Conservation (phyloP, 2,797 vertebrate genomes). For the Alcedo atthis region DNA sequence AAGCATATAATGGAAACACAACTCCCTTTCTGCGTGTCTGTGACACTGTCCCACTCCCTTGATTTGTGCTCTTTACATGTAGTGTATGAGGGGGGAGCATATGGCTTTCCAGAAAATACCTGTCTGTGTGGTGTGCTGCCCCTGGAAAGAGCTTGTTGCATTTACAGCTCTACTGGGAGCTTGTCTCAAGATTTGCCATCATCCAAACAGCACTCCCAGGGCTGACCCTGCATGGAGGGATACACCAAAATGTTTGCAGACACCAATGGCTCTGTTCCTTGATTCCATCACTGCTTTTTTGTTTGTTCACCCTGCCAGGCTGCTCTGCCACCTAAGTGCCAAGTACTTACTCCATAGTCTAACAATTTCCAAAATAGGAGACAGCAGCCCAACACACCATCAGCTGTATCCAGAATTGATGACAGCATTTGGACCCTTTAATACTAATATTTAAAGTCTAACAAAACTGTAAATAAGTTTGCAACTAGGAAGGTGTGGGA, state of each 20-base stretch:
- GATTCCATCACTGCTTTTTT: neutral
- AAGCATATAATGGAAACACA: neutral
- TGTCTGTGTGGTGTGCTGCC: rapidly evolving
- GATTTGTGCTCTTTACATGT: neutral
- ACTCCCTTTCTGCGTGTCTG: neutral
- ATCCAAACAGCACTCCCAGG: neutral
- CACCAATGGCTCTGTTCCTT: neutral
- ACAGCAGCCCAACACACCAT: neutral
- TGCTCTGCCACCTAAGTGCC: neutral
- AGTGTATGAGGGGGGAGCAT: neutral
- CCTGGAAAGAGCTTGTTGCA: neutral
- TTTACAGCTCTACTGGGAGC: rapidly evolving
- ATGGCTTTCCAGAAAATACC: neutral
- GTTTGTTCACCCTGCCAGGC: neutral
- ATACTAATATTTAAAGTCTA: neutral
- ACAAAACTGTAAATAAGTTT: conserved; percentile 13
- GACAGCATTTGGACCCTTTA: neutral
- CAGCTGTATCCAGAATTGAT: neutral
- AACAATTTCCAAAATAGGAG: conserved; percentile 11
- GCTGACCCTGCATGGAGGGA: neutral
- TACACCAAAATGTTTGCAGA: neutral
- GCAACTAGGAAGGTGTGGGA: neutral
- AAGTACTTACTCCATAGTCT: neutral
- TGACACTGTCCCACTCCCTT: neutral
- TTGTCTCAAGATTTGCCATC: neutral